A percentile compares a stretch with the other conserved stretches of the same genome.
phyloP scores from a whole-genome alignment of 1,140 invertebrate species.

The Heliothis subflexa region DNA sequence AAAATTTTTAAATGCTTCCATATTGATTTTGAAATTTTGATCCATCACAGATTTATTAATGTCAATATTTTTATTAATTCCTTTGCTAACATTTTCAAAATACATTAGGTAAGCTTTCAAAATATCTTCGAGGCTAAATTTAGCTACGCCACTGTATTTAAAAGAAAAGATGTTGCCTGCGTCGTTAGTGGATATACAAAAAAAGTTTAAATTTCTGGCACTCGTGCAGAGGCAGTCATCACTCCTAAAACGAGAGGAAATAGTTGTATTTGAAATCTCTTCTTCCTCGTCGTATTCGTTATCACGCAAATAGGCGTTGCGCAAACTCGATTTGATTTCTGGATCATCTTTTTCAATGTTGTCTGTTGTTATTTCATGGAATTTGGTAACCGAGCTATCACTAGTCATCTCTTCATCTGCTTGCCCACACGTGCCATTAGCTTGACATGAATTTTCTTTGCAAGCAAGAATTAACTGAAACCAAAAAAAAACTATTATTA shows the following conservation, averaged over 20 bases:
- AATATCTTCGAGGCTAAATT: not conserved
- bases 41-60: not conserved
- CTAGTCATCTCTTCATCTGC: no score
- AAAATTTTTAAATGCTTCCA: no score
- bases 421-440: no score
- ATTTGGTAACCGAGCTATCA: no score
- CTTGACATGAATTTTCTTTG: not conserved
- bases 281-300: no score
- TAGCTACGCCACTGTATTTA: not conserved
- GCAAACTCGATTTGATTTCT: not conserved
- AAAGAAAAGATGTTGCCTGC: not conserved
- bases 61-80: not conserved
- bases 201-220: not conserved
- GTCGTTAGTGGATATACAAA: conserved; percentile 8
- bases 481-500: not conserved
- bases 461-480: not conserved
- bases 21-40: no score
- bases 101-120: not conserved
- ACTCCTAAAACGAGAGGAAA: not conserved
- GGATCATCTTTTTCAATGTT: not conserved
- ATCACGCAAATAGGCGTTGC: no score
- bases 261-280: no score
- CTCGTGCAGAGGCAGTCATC: not conserved
- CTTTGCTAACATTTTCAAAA: not conserved
- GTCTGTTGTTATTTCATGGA: not conserved